Evolutionary conservation across 1,140 invertebrate genomes (phyloP), one percentile per base, ranked within the genome.

Genomic region (Tetramorium parvispinum): DNA sequence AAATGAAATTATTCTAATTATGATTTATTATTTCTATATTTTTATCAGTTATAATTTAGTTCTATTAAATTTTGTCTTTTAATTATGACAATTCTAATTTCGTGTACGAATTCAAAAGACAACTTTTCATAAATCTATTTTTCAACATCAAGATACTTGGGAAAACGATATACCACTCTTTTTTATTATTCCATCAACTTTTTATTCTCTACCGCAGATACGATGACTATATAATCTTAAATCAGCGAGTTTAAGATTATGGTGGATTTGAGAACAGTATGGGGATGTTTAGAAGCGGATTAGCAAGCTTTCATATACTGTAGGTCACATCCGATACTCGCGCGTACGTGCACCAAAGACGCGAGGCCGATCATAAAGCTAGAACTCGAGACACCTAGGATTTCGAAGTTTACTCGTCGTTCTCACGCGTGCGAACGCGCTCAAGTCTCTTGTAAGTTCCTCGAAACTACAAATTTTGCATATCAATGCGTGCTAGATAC

Each of bases 381-480:
- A 66, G 77, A 77, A 53, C 53, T 51, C 61, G 83, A 70, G 68
- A 63, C 40, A 51, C 11, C 46, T 21, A 43, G 71, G 82, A 89
- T 90, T 86, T 90, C 85, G 65, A 89, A 92, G 91, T 92, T 92
- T 92, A 87, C 87, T 86, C 79, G 82, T 70, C 77, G 70, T 37
- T 53, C 76, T 32, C 65, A 37, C 51, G 13, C 21, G 32, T 66
- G 40, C 24, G 57, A 43, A 49, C 70, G 49, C 51, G n/a, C 51
- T 11, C 59, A 5, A 66, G 66, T 91, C 79, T 59, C 89, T 76
- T 79, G 83, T 88, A 88, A 91, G 91, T 91, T 90, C 59, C 91
- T 83, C 87, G 85, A 87, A 91, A 92, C 91, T 91, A 92, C 89
- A 92, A 91, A 92, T 92, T 92, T 92, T 92, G 91, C 91, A 92